Percentiles rank a stretch among this genome's conserved stretches.
Conservation (phyloP, 2,888 invertebrate species). For the Phyllotreta cruciferae region DNA sequence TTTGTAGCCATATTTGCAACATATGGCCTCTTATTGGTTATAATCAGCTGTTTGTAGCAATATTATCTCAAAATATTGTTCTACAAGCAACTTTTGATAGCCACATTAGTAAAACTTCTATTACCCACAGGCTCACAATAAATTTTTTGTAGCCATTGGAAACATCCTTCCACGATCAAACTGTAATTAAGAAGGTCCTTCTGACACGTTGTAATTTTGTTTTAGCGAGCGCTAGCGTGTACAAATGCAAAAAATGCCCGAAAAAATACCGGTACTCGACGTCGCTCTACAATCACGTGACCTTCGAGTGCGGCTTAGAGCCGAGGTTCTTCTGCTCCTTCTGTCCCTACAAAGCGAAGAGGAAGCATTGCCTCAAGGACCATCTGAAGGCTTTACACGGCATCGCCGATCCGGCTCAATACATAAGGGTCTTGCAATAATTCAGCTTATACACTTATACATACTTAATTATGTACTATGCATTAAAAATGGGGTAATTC, state of each 20-base stretch:
- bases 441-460: too few relatives aligned
- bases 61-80: too few relatives aligned
- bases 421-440: neutral
- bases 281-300: conserved; percentile 39
- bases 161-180: too few relatives aligned
- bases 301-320: conserved; percentile 68
- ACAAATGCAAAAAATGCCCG: conserved; percentile 30
- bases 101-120: too few relatives aligned
- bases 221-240: conserved; percentile 6
- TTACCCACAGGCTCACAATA: too few relatives aligned
- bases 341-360: conserved; percentile 77
- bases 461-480: neutral
- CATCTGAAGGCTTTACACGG: conserved; percentile 32
- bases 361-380: conserved; percentile 58
- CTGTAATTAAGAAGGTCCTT: neutral
- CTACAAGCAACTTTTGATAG: too few relatives aligned
- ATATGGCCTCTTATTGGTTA: too few relatives aligned
- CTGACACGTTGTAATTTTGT: neutral
- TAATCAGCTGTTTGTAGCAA: too few relatives aligned
- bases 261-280: conserved; percentile 38
- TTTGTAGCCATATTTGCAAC: too few relatives aligned
- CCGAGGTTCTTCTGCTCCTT: conserved; percentile 79
- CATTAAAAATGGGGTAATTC: too few relatives aligned
- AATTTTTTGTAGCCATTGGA: too few relatives aligned
- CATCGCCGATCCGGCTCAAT: conserved; percentile 1